Evolutionary conservation across 2,888 invertebrate species (phyloP), one percentile per base, ranked within the genome.

Genomic region (Resseliella maxima): DNA sequence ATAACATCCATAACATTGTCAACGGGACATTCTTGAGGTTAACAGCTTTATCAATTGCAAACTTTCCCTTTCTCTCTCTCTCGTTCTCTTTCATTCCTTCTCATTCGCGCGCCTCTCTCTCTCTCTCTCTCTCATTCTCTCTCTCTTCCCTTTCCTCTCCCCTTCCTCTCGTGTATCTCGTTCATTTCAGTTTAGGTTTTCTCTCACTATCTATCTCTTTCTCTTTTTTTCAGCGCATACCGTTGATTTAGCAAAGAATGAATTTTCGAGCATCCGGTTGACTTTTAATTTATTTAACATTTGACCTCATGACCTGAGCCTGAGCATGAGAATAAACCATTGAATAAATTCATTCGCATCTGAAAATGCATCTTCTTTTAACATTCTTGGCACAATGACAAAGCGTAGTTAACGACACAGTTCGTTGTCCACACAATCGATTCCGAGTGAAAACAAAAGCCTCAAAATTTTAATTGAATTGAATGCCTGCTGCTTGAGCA

Each of bases 381-480:
- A 38, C 0, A 38, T 83, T 38, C 38, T 83, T 83, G 83, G 83
- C 83, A 83, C 21, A 83, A 83, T 83, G 83, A 83, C 83, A 83
- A 38, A n/a, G 31, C 12, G 24, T n/a, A 59, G 2, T 18, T 18
- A 50, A 21, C 50, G 41, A 41, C 5, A 5, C 41, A 50, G 46
- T 2, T 18, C 18, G 18, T 50, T 50, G 46, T 2, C 46, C 64
- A 64, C 24, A n/a, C n/a, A n/a, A n/a, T n/a, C n/a, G n/a, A n/a
- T 64, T 27, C 27, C 24, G 18, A 83, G n/a, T 0, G 1, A 83
- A 72, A 83, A 83, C 36, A 83, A 83, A 83, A 83, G 31, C 21
- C 38, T 83, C 83, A 21, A 83, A n/a, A 38, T 15, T 83, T 83
- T 83, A 83, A 83, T 83, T 83, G 83, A 83, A 83, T 83, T n/a